Conservation (phyloP, 2,113 vertebrate species). For the Acinonyx jubatus region DNA sequence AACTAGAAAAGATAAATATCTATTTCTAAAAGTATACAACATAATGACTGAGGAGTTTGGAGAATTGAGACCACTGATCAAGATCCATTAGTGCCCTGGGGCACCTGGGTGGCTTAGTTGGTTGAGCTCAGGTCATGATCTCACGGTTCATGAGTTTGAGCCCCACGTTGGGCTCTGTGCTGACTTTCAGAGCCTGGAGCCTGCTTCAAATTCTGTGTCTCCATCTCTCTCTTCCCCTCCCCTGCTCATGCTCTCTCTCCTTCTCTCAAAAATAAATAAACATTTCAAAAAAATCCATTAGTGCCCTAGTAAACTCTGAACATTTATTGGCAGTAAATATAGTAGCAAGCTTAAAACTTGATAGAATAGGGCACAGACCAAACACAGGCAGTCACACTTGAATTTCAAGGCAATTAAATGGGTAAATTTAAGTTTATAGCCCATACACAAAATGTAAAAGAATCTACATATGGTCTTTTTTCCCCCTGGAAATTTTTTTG, state of each 20-base stretch:
- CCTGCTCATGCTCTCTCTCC: no score
- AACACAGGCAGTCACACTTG: not conserved
- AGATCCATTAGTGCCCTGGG: not conserved
- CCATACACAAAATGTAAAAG: not conserved
- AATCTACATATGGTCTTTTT: not conserved
- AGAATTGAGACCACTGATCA: slow-evolving; percentile 25
- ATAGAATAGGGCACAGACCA: not conserved
- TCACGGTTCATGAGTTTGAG: no score
- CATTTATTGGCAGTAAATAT: slow-evolving; percentile 43
- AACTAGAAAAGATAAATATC: not conserved
- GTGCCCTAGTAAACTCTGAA: slow-evolving; percentile 26
- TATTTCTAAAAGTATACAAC: not conserved
- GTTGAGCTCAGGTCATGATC: no score
- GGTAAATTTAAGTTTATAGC: not conserved
- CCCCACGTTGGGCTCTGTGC: no score
- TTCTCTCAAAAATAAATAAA: no score
- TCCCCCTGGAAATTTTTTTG: not conserved
- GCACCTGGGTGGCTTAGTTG: no score
- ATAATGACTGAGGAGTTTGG: not conserved
- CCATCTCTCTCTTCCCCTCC: no score
- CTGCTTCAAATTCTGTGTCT: no score
- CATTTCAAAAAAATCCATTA: slow-evolving; percentile 4
- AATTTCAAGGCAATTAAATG: not conserved
- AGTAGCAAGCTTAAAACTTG: not conserved
- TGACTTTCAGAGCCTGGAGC: no score